These are phyloP conservation scores for Allobates femoralis DNA, from an alignment of 2,797 vertebrate species.

Conservation along the genomic window DNA sequence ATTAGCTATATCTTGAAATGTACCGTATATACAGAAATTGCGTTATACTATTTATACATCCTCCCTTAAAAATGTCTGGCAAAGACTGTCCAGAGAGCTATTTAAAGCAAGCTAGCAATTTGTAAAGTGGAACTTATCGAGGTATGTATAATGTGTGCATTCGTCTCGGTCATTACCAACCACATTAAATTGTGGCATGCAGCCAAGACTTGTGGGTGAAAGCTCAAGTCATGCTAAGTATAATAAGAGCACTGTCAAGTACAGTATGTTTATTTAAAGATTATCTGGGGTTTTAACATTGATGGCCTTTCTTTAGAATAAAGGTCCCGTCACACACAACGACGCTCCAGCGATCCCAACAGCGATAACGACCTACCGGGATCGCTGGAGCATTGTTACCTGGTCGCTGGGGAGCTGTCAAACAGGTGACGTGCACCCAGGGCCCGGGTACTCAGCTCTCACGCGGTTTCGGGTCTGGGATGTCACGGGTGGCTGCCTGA, in stretches of 20 bases:
- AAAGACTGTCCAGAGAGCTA: background rate
- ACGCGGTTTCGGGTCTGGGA: too few relatives aligned
- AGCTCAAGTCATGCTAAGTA: constrained; percentile 17
- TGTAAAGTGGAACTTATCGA: constrained; percentile 18
- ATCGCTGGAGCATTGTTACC: too few relatives aligned
- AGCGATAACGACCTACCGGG: too few relatives aligned
- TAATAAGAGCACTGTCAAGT: constrained; percentile 27
- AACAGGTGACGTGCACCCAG: too few relatives aligned
- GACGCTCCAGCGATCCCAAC: too few relatives aligned
- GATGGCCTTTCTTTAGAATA: too few relatives aligned
- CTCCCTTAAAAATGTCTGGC: background rate
- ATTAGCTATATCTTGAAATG: background rate
- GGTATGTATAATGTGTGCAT: constrained; percentile 36
- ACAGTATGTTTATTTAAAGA: background rate
- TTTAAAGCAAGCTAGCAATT: background rate
- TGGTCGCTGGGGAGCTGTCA: too few relatives aligned
- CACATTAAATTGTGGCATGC: constrained; percentile 25
- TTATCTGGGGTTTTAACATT: too few relatives aligned
- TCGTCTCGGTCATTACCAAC: background rate
- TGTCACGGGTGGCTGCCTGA: too few relatives aligned
- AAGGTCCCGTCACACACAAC: too few relatives aligned
- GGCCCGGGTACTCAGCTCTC: too few relatives aligned
- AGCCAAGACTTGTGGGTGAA: constrained; percentile 28
- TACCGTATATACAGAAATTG: background rate
- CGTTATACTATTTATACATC: background rate